Base-by-base conservation (phyloP, 2,888 invertebrate genomes). In the Philereme vetulata region DNA sequence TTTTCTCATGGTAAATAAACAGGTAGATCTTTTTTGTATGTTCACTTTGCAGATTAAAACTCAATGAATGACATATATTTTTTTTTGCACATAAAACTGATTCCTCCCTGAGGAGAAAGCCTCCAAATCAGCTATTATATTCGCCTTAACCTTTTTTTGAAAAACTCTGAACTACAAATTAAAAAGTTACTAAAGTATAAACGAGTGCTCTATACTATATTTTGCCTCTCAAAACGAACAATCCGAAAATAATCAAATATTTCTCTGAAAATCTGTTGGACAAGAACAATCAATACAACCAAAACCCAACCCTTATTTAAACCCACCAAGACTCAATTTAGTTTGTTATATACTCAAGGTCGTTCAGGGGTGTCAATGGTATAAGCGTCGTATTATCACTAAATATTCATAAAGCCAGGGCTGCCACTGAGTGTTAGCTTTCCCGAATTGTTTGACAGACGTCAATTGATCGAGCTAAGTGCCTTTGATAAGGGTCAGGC, bases 401-500 rank as follows among this genome's bases (percentile, higher is more conserved):
- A 68, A 71, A 68, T 71, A 70, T 71, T 70, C 64, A 71, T 66
- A 66, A 56, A 50, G 10, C 44, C 49, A 65, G 64, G 66, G 64
- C 58, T 67, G 68, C 6, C 48, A 36, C 60, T 9, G 40, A 47
- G 60, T 48, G 51, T 43, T 42, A 49, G 48, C 42, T 48, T 40
- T 54, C 40, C 54, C 21, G 40, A 52, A 56, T 40, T 60, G 53
- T 62, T 66, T 66, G 62, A 61, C 61, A 66, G 50, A 54, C 48
- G 47, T 62, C 61, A 51, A 56, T 49, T 49, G 49, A 56, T 43
- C 21, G 40, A 43, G 47, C 3, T 53, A 52, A 57, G 50, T 51
- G 57, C 52, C 56, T 52, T 57, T 58, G 51, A 62, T 48, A 52
- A 52, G 55, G 62, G 55, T 62, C 56, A 56, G 40, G 38, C 44